These are phyloP conservation scores for Mycalesis mineus DNA, from an alignment of 2,888 invertebrate species.

Conservation along the genomic window DNA sequence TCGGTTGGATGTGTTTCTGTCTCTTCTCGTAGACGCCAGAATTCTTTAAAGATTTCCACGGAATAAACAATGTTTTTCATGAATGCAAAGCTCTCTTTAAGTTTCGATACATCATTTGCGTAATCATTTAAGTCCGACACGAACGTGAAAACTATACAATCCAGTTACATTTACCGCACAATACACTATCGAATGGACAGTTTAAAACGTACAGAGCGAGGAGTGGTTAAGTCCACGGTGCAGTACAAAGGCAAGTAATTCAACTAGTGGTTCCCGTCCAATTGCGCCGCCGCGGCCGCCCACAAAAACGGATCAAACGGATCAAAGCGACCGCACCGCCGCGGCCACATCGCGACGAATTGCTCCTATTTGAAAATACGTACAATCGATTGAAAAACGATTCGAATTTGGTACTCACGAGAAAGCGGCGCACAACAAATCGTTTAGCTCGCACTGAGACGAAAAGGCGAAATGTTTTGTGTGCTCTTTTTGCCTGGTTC, in stretches of 20 bases:
- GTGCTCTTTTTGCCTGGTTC: too few relatives aligned
- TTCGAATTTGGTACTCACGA: slow-evolving; percentile 47
- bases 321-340: slow-evolving; percentile 65
- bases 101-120: neutral
- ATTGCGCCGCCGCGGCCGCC: slow-evolving; percentile 46
- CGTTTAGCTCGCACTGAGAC: slow-evolving; percentile 37
- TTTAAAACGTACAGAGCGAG: slow-evolving; percentile 12
- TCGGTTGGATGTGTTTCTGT: too few relatives aligned
- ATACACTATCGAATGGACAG: slow-evolving; percentile 7
- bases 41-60: too few relatives aligned
- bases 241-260: slow-evolving; percentile 35
- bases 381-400: slow-evolving; percentile 57
- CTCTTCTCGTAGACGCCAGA: too few relatives aligned
- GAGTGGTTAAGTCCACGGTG: slow-evolving; percentile 10
- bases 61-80: too few relatives aligned
- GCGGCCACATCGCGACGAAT: slow-evolving; percentile 70
- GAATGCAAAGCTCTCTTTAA: too few relatives aligned
- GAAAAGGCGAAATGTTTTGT: neutral
- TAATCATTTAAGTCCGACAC: neutral
- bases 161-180: slow-evolving; percentile 1
- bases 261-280: slow-evolving; percentile 43
- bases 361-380: slow-evolving; percentile 65
- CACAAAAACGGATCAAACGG: slow-evolving; percentile 70
- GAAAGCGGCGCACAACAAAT: slow-evolving; percentile 57
- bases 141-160: neutral